Evolutionary conservation across 1,140 invertebrate genomes (phyloP).

Genomic region (Drosophila nigromelanica): DNA sequence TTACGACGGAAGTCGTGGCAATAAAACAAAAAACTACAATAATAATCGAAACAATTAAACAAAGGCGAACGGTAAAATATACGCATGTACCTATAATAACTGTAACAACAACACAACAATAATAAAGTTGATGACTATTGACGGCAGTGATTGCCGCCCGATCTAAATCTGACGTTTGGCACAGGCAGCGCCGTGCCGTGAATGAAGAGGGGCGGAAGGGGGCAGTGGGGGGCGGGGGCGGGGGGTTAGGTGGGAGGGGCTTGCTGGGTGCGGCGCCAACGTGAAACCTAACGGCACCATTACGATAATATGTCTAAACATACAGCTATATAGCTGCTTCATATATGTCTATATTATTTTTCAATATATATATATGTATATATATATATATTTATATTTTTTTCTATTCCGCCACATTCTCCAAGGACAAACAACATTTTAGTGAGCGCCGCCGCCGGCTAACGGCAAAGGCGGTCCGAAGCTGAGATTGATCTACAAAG

Average conservation of each 20-base stretch:
- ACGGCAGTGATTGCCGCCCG: slow-evolving; percentile 33
- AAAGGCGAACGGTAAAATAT: slow-evolving; percentile 51
- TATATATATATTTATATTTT: slow-evolving; percentile 9
- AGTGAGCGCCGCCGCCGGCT: slow-evolving; percentile 69
- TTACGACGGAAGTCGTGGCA: slow-evolving; percentile 41
- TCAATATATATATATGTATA: slow-evolving; percentile 3
- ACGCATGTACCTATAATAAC: slow-evolving; percentile 7
- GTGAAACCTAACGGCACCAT: slow-evolving; percentile 74
- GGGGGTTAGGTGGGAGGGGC: slow-evolving; percentile 29
- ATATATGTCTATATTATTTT: slow-evolving; percentile 20
- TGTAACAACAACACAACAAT: slow-evolving; percentile 36
- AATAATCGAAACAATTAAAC: slow-evolving; percentile 70
- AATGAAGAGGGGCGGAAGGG: slow-evolving; percentile 7
- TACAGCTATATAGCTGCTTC: slow-evolving; percentile 12
- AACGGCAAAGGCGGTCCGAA: slow-evolving; percentile 59
- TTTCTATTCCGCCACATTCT: slow-evolving; percentile 70
- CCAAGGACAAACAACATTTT: slow-evolving; percentile 81
- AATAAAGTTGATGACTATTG: slow-evolving; percentile 32
- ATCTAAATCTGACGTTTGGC: slow-evolving; percentile 40
- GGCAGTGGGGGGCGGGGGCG: not conserved
- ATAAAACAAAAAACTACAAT: slow-evolving; percentile 40
- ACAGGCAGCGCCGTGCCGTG: slow-evolving; percentile 1
- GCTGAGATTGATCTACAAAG: slow-evolving; percentile 75
- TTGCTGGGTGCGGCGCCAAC: slow-evolving; percentile 70
- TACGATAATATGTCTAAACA: slow-evolving; percentile 36